Conservation (phyloP, 1,140 invertebrate species). For the Bombus vancouverensis region DNA sequence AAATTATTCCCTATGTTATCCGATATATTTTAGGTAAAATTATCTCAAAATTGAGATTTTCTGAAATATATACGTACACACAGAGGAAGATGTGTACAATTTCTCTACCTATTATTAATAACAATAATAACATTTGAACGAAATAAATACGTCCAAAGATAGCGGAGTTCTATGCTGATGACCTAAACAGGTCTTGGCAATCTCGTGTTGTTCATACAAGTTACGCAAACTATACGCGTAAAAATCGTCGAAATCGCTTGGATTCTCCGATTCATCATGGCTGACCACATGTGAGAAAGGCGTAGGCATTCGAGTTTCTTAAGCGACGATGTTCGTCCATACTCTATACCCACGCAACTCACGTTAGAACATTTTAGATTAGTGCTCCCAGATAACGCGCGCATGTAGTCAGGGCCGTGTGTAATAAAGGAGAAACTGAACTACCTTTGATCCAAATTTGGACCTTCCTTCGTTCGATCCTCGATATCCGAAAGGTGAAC, state of each 20-base stretch:
- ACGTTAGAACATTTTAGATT: constrained; percentile 61
- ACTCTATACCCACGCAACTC: constrained; percentile 51
- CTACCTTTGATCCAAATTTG: neutral
- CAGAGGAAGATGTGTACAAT: neutral
- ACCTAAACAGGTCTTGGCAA: neutral
- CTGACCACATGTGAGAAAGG: constrained; percentile 48
- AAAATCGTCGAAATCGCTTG: constrained; percentile 45
- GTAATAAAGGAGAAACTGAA: constrained; percentile 26
- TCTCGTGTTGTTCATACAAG: constrained; percentile 6
- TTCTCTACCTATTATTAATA: neutral
- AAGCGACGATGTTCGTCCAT: constrained; percentile 57
- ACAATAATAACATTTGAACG: neutral
- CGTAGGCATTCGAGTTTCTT: constrained; percentile 63
- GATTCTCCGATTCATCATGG: constrained; percentile 56
- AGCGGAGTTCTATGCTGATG: neutral
- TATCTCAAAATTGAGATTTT: neutral
- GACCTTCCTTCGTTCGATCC: constrained; percentile 5
- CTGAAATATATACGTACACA: neutral
- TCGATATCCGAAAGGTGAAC: no score
- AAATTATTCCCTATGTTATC: neutral
- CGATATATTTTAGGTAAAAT: no score
- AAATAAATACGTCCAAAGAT: neutral
- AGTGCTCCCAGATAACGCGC: constrained; percentile 55
- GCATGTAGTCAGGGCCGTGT: constrained; percentile 11
- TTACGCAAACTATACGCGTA: constrained; percentile 22